Percentiles rank a stretch among this genome's conserved stretches.
These are phyloP conservation scores for silkworm (Bombyx mori) DNA, from an alignment of 1,140 invertebrate species.

Conservation along the genomic window ASM3026992v2 NC_085110.1:9832501-9833000, in stretches of 20 bases:
- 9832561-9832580: constrained; percentile 16
- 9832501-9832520: background rate
- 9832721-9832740: constrained; percentile 5
- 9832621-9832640: constrained; percentile 54
- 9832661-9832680: constrained; percentile 43
- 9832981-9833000: background rate
- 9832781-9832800: too few relatives aligned
- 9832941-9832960: constrained; percentile 5
- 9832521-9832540: background rate
- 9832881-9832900: too few relatives aligned
- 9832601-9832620: constrained; percentile 45
- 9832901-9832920: constrained; percentile 7
- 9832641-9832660: constrained; percentile 51
- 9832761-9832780: too few relatives aligned
- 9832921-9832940: constrained; percentile 7
- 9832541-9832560: background rate
- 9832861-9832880: too few relatives aligned
- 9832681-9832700: constrained; percentile 32
- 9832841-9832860: too few relatives aligned
- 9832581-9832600: constrained; percentile 2
- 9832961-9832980: constrained; percentile 3
- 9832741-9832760: background rate
- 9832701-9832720: constrained; percentile 23
- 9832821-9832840: too few relatives aligned
- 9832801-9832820: constrained; percentile 3